phyloP scores from a whole-genome alignment of 2,888 invertebrate species.

The Cataglyphis cursor region DNA sequence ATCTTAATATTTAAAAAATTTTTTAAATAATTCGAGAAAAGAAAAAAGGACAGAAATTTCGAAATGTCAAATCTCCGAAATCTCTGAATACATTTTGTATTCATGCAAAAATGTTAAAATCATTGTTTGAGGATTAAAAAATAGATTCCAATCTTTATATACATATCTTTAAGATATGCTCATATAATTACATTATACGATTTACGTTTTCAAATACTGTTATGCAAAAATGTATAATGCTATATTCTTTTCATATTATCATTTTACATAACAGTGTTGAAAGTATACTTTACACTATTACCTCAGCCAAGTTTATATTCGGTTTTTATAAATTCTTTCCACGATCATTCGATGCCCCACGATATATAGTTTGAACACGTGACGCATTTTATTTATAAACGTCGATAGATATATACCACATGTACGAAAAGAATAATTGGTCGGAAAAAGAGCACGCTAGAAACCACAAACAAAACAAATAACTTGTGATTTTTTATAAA shows the following conservation, averaged over 20 bases:
- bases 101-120: background rate
- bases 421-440: background rate
- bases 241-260: conserved; percentile 60
- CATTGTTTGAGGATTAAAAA: background rate
- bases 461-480: conserved; percentile 1
- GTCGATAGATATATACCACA: background rate
- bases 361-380: conserved; percentile 4
- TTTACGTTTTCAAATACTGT: background rate
- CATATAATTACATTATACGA: background rate
- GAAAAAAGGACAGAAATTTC: background rate
- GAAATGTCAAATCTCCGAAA: background rate
- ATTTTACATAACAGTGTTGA: conserved; percentile 72
- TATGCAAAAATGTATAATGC: conserved; percentile 7
- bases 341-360: background rate
- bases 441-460: background rate
- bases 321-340: conserved; percentile 30
- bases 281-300: conserved; percentile 68
- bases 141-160: conserved; percentile 4
- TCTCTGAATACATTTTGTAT: background rate
- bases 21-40: background rate
- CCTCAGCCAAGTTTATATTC: conserved; percentile 40
- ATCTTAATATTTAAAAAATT: background rate
- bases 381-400: conserved; percentile 28
- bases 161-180: conserved; percentile 3
- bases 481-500: conserved; percentile 17